Percentiles rank a stretch among this genome's conserved stretches.
phyloP scores from a whole-genome alignment of 1,140 invertebrate genomes.

The Araneus ventricosus region DNA sequence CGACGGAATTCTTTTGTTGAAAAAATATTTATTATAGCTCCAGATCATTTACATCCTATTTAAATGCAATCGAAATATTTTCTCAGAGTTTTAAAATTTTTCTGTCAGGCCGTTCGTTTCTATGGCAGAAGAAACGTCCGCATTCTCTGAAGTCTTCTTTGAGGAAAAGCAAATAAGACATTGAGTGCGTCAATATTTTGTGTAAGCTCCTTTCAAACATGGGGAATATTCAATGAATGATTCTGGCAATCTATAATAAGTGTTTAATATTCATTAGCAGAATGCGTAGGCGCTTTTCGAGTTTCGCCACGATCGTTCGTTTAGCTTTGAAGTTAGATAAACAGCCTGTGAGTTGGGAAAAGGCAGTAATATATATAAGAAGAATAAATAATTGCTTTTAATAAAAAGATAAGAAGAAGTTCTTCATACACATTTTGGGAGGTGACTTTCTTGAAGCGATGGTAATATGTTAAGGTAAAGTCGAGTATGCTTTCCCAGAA shows the following conservation, averaged over 20 bases:
- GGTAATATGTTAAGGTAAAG: no score
- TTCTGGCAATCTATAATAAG: not conserved
- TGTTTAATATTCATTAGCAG: constrained; percentile 8
- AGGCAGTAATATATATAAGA: not conserved
- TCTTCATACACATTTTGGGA: not conserved
- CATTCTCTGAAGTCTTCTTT: not conserved
- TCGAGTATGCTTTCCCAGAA: no score
- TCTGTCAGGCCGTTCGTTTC: not conserved
- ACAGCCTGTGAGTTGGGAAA: not conserved
- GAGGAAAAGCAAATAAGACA: not conserved
- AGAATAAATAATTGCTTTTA: not conserved
- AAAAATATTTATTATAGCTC: not conserved
- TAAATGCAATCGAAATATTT: not conserved
- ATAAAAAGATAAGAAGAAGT: not conserved
- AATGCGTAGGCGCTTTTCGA: not conserved
- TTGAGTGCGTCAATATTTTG: not conserved
- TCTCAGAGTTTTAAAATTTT: not conserved
- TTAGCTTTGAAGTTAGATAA: not conserved
- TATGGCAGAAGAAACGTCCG: not conserved
- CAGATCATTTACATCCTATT: not conserved
- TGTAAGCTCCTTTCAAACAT: not conserved
- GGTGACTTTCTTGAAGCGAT: not conserved
- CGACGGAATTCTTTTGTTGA: not conserved
- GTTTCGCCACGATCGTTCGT: not conserved
- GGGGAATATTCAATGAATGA: not conserved